Percentiles rank a stretch among this genome's conserved stretches.
These are phyloP conservation scores for Caenorhabditis auriculariae DNA, from an alignment of 2,888 invertebrate genomes.

Conservation along the genomic window DNA sequence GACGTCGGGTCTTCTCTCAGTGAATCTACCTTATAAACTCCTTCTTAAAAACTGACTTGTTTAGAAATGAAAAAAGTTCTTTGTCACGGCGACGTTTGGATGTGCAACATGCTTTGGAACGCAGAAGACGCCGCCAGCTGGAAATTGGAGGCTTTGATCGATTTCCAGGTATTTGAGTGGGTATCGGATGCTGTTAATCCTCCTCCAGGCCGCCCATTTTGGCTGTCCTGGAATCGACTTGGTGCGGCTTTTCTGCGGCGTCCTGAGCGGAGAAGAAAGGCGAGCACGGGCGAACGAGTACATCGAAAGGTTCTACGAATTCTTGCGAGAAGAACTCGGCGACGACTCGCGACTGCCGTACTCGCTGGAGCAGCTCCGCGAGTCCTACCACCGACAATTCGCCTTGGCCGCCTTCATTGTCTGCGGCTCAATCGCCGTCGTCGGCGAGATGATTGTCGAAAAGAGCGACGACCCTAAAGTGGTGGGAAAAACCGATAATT, in stretches of 20 bases:
- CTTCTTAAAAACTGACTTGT: too few relatives aligned
- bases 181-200: not conserved
- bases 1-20: too few relatives aligned
- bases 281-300: not conserved
- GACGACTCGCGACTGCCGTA: conserved; percentile 2
- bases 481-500: not conserved
- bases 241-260: conserved; percentile 8
- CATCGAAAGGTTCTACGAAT: not conserved
- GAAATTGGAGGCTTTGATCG: conserved; percentile 8
- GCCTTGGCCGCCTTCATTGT: conserved; percentile 6
- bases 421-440: conserved; percentile 6
- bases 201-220: conserved; percentile 7
- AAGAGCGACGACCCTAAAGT: conserved; percentile 1
- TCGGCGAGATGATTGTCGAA: conserved; percentile 6
- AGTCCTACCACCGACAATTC: conserved; percentile 7
- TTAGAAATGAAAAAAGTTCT: conserved; percentile 1
- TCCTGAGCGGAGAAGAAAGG: conserved; percentile 1
- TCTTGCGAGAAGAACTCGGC: not conserved
- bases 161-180: not conserved
- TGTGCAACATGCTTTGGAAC: conserved; percentile 12
- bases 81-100: conserved; percentile 14
- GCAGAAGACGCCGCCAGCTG: not conserved
- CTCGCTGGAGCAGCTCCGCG: conserved; percentile 3
- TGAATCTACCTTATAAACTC: too few relatives aligned
- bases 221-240: conserved; percentile 3